phyloP scores from a whole-genome alignment of 2,113 vertebrate genomes.

The Hypocryptadius cinnamomeus region DNA sequence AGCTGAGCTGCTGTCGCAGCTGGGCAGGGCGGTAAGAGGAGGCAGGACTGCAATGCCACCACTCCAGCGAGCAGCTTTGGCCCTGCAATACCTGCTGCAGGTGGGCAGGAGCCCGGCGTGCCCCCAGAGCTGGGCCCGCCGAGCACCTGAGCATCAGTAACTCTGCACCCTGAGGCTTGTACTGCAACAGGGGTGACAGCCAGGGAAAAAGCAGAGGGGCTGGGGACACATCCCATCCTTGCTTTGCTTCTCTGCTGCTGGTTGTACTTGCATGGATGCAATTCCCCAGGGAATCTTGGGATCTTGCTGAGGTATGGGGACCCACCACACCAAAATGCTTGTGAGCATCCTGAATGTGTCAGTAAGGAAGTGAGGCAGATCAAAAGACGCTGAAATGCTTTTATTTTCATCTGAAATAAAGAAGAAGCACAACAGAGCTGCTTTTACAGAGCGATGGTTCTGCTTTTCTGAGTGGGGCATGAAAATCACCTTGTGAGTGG shows the following conservation, averaged over 20 bases:
- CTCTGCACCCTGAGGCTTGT: not conserved
- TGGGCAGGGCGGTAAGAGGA: constrained; percentile 7
- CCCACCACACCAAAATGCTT: not conserved
- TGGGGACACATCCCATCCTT: not conserved
- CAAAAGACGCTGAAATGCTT: not conserved
- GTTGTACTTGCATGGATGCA: not conserved
- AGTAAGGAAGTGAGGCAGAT: not conserved
- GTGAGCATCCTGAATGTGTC: not conserved
- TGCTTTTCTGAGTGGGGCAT: not conserved
- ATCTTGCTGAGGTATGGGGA: not conserved
- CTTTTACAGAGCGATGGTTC: not conserved
- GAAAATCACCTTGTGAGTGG: not conserved
- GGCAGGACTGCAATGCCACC: not conserved
- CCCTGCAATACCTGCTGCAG: not conserved
- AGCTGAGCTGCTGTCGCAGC: constrained; percentile 42
- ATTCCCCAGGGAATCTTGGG: not conserved
- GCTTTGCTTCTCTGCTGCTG: not conserved
- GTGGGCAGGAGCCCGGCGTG: not conserved
- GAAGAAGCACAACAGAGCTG: not conserved
- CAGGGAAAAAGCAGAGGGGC: not conserved
- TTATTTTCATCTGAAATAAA: constrained; percentile 18
- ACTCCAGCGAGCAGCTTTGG: not conserved
- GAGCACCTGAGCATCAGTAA: not conserved
- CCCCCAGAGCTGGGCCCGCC: not conserved
- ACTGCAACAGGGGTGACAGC: not conserved